Conservation (phyloP, 1,140 invertebrate species). For the Diuraphis noxia region DNA sequence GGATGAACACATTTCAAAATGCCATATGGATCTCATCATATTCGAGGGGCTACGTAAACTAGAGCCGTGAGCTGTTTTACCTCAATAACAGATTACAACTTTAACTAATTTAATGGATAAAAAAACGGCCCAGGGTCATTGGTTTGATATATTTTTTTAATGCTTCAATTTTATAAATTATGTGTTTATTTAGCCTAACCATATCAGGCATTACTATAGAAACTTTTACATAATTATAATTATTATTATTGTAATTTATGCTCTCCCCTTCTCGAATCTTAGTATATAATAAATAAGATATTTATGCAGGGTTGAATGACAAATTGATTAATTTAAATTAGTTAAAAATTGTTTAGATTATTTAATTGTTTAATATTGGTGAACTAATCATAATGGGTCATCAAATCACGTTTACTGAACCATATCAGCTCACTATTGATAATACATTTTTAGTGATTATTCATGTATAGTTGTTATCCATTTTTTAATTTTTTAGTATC, state of each 20-base stretch:
- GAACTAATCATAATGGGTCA: neutral
- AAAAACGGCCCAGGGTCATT: neutral
- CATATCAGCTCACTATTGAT: neutral
- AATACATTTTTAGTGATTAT: neutral
- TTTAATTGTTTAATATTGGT: neutral
- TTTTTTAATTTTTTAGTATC: neutral
- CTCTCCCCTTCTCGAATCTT: accelerated
- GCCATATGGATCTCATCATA: neutral
- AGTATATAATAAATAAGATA: neutral
- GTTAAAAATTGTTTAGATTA: neutral
- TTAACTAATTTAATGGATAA: neutral
- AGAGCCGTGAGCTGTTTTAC: neutral
- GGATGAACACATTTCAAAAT: neutral
- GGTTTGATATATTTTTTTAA: neutral
- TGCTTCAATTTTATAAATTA: neutral
- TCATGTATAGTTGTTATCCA: neutral
- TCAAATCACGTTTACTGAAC: neutral
- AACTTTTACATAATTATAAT: neutral
- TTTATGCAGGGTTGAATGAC: neutral
- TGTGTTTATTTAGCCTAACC: neutral
- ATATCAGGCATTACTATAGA: neutral
- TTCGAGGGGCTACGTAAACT: neutral
- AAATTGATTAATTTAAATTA: neutral
- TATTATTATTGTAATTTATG: neutral
- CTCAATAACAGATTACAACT: neutral